Percentiles rank a stretch among this genome's conserved stretches.
These are phyloP conservation scores for Epinephelus lanceolatus DNA, from an alignment of 2,113 vertebrate species.

Conservation along the genomic window DNA sequence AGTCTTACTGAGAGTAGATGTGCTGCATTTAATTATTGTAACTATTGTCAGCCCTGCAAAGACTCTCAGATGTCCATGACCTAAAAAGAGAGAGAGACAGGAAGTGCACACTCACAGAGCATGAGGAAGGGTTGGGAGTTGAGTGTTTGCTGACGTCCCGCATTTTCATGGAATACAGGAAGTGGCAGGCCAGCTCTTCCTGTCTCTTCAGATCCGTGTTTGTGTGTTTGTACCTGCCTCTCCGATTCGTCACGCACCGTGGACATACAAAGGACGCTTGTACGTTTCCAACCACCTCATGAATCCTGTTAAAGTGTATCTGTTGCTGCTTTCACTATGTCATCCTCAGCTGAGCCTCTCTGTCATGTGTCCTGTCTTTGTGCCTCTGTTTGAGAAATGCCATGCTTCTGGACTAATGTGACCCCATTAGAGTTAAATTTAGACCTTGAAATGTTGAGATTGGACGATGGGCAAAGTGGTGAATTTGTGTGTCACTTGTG, in stretches of 20 bases:
- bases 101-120: slow-evolving; percentile 29
- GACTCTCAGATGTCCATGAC: slow-evolving; percentile 21
- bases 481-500: too few relatives aligned
- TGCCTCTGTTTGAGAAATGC: not conserved
- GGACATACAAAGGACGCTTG: not conserved
- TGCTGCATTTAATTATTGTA: not conserved
- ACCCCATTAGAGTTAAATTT: slow-evolving; percentile 32
- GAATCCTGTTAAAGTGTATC: slow-evolving; percentile 30
- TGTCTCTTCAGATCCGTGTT: slow-evolving; percentile 17
- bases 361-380: slow-evolving; percentile 25
- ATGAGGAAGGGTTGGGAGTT: slow-evolving; percentile 36
- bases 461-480: not conserved
- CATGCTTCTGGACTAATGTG: not conserved
- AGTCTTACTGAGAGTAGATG: not conserved
- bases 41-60: not conserved
- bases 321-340: slow-evolving; percentile 28
- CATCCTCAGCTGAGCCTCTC: not conserved
- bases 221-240: slow-evolving; percentile 20
- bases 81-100: not conserved
- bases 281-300: slow-evolving; percentile 10
- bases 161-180: slow-evolving; percentile 57
- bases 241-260: not conserved
- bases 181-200: slow-evolving; percentile 45
- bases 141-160: slow-evolving; percentile 47
- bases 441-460: not conserved